Percentiles rank a stretch among this genome's conserved stretches.
Evolutionary conservation across 2,888 invertebrate species (phyloP).

Genomic region (Elmis aenea): DNA sequence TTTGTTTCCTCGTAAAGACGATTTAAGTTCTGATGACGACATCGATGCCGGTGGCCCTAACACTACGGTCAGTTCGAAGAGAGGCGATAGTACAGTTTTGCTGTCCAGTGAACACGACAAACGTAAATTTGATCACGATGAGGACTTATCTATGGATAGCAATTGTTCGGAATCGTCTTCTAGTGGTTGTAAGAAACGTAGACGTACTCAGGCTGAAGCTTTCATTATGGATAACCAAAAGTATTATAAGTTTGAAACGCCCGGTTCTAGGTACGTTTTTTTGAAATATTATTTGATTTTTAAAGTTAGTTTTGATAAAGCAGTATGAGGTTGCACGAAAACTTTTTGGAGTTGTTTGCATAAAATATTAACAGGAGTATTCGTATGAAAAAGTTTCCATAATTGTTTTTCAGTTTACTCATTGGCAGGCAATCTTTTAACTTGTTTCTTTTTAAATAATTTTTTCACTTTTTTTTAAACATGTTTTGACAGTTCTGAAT

Average conservation of each 20-base stretch:
- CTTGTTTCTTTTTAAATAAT: no score
- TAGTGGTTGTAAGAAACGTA: slow-evolving; percentile 34
- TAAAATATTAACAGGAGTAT: no score
- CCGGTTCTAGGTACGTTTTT: slow-evolving; percentile 46
- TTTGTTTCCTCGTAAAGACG: slow-evolving; percentile 71
- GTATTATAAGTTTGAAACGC: slow-evolving; percentile 51
- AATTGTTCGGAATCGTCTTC: slow-evolving; percentile 32
- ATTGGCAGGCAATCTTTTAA: no score
- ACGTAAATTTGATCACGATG: slow-evolving; percentile 11
- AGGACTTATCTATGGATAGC: slow-evolving; percentile 36
- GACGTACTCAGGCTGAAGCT: slow-evolving; percentile 55
- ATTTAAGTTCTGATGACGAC: slow-evolving; percentile 52
- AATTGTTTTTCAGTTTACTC: no score
- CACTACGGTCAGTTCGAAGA: slow-evolving; percentile 25
- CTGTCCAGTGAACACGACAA: slow-evolving; percentile 25
- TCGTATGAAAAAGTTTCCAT: no score
- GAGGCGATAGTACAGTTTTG: slow-evolving; percentile 22
- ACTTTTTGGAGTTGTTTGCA: no score
- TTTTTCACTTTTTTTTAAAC: no score
- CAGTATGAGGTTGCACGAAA: no score
- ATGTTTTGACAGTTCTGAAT: no score
- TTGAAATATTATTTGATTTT: neutral
- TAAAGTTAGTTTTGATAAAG: neutral
- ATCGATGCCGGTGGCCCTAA: slow-evolving; percentile 52
- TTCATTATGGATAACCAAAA: slow-evolving; percentile 56